phyloP scores from a whole-genome alignment of 2,113 vertebrate genomes.

The Amblyopsis rosae region DNA sequence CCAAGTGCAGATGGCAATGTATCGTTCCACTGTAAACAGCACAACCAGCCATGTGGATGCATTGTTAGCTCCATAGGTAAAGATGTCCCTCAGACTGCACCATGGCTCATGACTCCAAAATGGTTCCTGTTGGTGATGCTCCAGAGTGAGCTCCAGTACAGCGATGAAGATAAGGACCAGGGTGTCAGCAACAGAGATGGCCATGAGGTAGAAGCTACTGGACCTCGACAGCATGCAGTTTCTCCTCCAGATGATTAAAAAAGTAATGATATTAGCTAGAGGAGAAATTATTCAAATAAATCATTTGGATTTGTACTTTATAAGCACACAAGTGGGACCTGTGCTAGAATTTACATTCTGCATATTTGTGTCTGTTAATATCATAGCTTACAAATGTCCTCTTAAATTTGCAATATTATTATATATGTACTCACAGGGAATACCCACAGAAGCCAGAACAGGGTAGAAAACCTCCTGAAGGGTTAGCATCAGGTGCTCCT shows the following conservation, averaged over 20 bases:
- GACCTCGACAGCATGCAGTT: conserved; percentile 70
- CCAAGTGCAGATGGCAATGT: conserved; percentile 59
- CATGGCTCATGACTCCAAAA: conserved; percentile 67
- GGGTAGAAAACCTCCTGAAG: conserved; percentile 71
- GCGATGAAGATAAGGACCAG: conserved; percentile 65
- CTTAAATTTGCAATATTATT: neutral
- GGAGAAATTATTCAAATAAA: neutral
- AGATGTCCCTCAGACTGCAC: conserved; percentile 67
- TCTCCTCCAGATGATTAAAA: conserved; percentile 71
- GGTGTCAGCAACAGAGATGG: conserved; percentile 69
- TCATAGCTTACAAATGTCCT: neutral
- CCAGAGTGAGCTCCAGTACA: conserved; percentile 63
- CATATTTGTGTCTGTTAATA: neutral
- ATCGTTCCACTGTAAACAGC: conserved; percentile 65
- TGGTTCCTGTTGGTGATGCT: conserved; percentile 50
- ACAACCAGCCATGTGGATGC: conserved; percentile 70
- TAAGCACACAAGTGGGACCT: neutral
- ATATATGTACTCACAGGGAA: conserved; percentile 68
- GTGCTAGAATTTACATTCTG: neutral
- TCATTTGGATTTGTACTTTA: neutral
- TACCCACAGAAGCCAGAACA: conserved; percentile 59
- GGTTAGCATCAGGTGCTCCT: conserved; percentile 69
- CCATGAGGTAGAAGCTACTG: conserved; percentile 70
- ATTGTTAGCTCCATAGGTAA: conserved; percentile 64
- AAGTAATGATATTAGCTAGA: conserved; percentile 68